Evolutionary conservation across 2,888 invertebrate species (phyloP).

Genomic region (Steinernema scapterisci): DNA sequence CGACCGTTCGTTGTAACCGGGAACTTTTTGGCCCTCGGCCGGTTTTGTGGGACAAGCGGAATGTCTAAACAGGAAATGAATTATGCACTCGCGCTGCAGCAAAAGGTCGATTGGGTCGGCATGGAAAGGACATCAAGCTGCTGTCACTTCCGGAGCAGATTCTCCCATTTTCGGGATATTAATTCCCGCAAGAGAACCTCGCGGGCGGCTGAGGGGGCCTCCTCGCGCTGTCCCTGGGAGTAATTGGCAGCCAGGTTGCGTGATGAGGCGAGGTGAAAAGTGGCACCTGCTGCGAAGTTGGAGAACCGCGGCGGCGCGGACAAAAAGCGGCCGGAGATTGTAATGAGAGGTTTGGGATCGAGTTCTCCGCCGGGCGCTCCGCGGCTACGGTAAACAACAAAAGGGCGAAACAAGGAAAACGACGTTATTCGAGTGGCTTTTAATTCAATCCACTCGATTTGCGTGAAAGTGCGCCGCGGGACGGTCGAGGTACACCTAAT

Average conservation of each 20-base stretch:
- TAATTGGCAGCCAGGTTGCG: neutral
- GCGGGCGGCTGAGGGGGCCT: neutral
- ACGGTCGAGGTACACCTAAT: neutral
- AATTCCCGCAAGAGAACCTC: neutral
- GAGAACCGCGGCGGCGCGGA: too few species aligned
- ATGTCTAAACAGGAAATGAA: constrained; percentile 16
- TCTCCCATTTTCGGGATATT: neutral
- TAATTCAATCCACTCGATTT: too few species aligned
- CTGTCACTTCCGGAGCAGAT: neutral
- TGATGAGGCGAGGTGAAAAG: neutral
- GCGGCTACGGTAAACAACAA: too few species aligned
- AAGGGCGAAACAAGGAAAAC: too few species aligned
- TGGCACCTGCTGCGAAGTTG: neutral
- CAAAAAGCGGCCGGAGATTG: too few species aligned
- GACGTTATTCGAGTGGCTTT: too few species aligned
- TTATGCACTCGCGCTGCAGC: neutral
- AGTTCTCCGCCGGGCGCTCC: too few species aligned
- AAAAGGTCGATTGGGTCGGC: neutral
- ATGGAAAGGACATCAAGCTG: too few species aligned
- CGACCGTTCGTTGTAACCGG: neutral
- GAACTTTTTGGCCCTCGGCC: neutral
- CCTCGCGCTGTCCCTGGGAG: neutral
- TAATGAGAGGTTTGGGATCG: too few species aligned
- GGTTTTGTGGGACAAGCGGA: neutral
- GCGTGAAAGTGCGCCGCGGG: neutral